These are phyloP conservation scores for Allolobophora icterica DNA, from an alignment of 2,888 invertebrate genomes.

Conservation along the genomic window DNA sequence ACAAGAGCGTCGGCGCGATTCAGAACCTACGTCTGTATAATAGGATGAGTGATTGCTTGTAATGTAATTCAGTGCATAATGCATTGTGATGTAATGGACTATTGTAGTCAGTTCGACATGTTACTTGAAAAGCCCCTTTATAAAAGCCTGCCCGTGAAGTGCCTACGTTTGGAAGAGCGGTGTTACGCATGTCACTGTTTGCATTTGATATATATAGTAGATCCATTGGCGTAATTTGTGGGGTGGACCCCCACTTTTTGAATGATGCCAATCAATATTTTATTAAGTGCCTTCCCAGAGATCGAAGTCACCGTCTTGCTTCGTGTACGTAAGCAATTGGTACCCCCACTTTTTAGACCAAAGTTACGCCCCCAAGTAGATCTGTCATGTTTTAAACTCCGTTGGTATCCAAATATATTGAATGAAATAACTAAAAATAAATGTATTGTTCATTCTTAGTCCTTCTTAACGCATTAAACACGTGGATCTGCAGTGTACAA, in stretches of 20 bases:
- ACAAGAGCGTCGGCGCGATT: neutral
- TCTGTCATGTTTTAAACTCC: neutral
- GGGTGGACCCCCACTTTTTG: too few relatives aligned
- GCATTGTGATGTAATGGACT: neutral
- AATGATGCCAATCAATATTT: too few relatives aligned
- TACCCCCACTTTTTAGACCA: too few relatives aligned
- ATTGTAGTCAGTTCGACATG: neutral
- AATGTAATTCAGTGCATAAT: neutral
- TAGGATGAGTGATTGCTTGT: neutral
- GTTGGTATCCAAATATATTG: neutral
- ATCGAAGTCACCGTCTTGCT: too few relatives aligned
- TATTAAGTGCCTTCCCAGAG: too few relatives aligned
- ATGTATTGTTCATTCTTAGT: neutral
- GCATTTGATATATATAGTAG: too few relatives aligned
- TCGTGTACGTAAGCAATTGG: too few relatives aligned
- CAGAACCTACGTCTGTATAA: neutral
- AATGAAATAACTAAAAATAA: neutral
- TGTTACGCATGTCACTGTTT: neutral
- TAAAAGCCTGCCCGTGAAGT: neutral
- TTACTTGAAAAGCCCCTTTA: neutral
- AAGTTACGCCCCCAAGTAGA: too few relatives aligned
- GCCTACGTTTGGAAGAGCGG: neutral
- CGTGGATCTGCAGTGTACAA: neutral
- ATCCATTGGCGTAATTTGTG: too few relatives aligned
- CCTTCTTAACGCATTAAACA: neutral